Conservation (phyloP, 2,113 vertebrate species). For the Mixornis gularis region DNA sequence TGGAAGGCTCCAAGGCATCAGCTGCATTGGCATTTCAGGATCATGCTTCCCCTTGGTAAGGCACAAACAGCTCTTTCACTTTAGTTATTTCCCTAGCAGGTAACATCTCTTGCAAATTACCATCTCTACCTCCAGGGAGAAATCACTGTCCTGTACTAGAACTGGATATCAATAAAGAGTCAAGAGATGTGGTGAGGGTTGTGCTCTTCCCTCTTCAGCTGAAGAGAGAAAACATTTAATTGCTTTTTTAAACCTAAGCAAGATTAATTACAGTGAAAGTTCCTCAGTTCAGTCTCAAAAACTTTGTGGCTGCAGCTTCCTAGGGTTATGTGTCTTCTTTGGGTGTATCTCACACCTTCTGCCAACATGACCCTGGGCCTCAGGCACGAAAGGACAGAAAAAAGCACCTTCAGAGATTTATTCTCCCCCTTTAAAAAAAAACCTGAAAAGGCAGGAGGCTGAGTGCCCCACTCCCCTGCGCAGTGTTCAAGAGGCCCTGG, state of each 20-base stretch:
- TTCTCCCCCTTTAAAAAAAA: neutral
- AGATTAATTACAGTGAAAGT: neutral
- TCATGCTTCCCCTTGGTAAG: neutral
- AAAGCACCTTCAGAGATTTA: neutral
- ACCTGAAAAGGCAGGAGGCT: neutral
- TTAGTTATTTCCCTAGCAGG: neutral
- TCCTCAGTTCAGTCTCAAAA: neutral
- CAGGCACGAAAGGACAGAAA: neutral
- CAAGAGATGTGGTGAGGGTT: neutral
- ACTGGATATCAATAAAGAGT: neutral
- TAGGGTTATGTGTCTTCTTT: neutral
- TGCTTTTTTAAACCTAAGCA: neutral
- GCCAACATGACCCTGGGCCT: neutral
- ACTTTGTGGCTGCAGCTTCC: neutral
- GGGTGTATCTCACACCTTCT: neutral
- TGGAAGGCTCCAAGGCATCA: neutral
- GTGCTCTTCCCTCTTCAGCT: neutral
- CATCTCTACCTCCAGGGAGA: neutral
- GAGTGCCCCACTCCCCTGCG: accelerated
- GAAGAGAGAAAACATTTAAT: neutral
- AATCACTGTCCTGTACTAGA: neutral
- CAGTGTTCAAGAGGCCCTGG: neutral
- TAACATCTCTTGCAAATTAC: neutral
- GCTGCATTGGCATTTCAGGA: neutral
- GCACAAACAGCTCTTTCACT: neutral